Evolutionary conservation across 2,888 invertebrate genomes (phyloP), one percentile per base, ranked within the genome.

Genomic region (Papilio gigon): DNA sequence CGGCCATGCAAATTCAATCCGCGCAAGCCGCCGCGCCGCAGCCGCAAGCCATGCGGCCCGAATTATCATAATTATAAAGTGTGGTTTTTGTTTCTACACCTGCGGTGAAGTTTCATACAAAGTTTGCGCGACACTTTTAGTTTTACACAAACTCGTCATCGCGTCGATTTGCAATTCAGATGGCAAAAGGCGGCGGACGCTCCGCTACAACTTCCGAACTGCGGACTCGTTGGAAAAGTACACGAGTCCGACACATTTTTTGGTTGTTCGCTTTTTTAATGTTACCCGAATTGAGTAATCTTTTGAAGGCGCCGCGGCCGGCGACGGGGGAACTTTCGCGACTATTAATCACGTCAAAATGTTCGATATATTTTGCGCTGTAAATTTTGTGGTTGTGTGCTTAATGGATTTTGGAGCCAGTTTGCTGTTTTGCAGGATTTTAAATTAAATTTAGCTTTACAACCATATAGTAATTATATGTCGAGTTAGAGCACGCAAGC

Each of bases 71-170:
- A 92, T 91, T 90, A 90, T 85, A 84, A 85, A 84, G 64, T 87
- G 86, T 87, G 89, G 90, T 90, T 92, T 92, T 92, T 91, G 91
- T 92, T 90, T 89, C 88, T 86, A 84, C 89, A 91, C 90, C 90
- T 90, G 78, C 79, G 81, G 81, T 73, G 84, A 88, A 89, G 88
- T 90, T 91, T 90, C 90, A 91, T 90, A 85, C 86, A 82, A 91
- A 92, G 91, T 92, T 91, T 90, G 90, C 84, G 83, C 81, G 87
- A 88, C 90, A 92, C 90, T 92, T 92, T 90, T 90, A 92, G 92
- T 92, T 91, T 85, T 84, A 88, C 86, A 86, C 85, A 84, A 85
- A 87, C 88, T 80, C 86, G 88, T 90, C 90, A 89, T 90, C 89
- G 83, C 86, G 81, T 84, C 80, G 78, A 91, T 92, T 92, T 91